Evolutionary conservation across 2,888 invertebrate species (phyloP), one percentile per base, ranked within the genome.

Genomic region (Trissonchulus latispiculum): DNA sequence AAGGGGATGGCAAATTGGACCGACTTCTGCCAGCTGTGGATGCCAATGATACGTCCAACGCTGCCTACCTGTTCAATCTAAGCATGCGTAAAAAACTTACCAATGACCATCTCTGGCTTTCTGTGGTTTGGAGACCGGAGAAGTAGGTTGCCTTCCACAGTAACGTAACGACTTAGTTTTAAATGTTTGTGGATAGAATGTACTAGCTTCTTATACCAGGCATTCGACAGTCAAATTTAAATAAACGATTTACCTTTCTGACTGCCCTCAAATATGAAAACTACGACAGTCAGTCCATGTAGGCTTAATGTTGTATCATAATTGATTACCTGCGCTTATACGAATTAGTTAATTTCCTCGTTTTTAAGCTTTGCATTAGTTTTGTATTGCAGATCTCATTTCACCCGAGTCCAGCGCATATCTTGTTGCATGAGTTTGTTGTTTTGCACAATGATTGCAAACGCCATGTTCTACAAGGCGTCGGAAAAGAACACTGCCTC

Each of bases 401-500:
- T 86, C 78, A 85, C 85, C 0, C 78, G 85, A 15, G 83, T 83
- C 64, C 85, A 86, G 78, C 80, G 87, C 18, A 83, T 86, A 2
- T 84, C 85, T 23, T 85, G 85, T 75, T 86, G 86, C 75, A 81
- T 86, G 72, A 83, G 85, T 62, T 80, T 87, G 74, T 81, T 87
- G 31, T 85, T 83, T 75, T 79, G 84, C 18, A 84, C 84, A 61
- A 87, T 87, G 86, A 76, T 87, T 74, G 83, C 84, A n/a, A 86
- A 85, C 76, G 86, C 86, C 66, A 84, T 87, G 84, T 87, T 85
- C 81, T 87, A 48, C 48, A 48, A 48, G 48, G 48, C 48, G 8
- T 8, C 48, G 8, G 48, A 48, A 8, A 48, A 48, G 23, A 48
- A 48, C 48, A 48, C 48, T 15, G 48, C 8, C 8, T 48, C 48